Percentiles rank a stretch among this genome's conserved stretches.
Conservation (phyloP, 1,140 invertebrate species). For the Leucophenga varia region DNA sequence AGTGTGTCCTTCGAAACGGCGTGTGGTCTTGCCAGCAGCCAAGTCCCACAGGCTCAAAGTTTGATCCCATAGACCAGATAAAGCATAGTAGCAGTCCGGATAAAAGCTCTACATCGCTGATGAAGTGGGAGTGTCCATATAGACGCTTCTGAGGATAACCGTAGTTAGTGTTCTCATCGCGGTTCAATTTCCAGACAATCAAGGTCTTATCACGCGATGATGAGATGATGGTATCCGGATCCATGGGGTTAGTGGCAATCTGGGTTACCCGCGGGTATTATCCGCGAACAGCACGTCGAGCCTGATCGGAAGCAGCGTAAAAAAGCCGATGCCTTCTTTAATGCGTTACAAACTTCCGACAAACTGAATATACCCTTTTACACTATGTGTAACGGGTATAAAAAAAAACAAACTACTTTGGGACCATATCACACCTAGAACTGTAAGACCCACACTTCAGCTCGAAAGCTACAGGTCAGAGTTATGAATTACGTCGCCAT, state of each 20-base stretch:
- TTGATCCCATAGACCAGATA: conserved; percentile 99
- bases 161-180: conserved; percentile 92
- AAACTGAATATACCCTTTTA: too few relatives aligned
- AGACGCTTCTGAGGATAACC: conserved; percentile 94
- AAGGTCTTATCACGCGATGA: conserved; percentile 97
- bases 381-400: too few relatives aligned
- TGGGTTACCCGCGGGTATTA: conserved; percentile 99
- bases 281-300: too few relatives aligned
- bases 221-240: conserved; percentile 97
- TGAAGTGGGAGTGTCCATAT: conserved; percentile 97
- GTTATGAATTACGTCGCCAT: too few relatives aligned
- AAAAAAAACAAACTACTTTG: too few relatives aligned
- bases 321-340: too few relatives aligned
- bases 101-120: conserved; percentile 97
- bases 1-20: conserved; percentile 97
- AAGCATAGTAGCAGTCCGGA: conserved; percentile 99
- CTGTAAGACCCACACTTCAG: too few relatives aligned
- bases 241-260: conserved; percentile 98
- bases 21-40: conserved; percentile 85
- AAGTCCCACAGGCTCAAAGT: conserved; percentile 98
- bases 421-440: too few relatives aligned
- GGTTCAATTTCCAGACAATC: conserved; percentile 96
- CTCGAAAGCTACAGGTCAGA: too few relatives aligned
- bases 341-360: too few relatives aligned
- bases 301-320: too few relatives aligned